Evolutionary conservation across 2,888 invertebrate genomes (phyloP), one percentile per base, ranked within the genome.

Genomic region (Phrixothrix hirtus): DNA sequence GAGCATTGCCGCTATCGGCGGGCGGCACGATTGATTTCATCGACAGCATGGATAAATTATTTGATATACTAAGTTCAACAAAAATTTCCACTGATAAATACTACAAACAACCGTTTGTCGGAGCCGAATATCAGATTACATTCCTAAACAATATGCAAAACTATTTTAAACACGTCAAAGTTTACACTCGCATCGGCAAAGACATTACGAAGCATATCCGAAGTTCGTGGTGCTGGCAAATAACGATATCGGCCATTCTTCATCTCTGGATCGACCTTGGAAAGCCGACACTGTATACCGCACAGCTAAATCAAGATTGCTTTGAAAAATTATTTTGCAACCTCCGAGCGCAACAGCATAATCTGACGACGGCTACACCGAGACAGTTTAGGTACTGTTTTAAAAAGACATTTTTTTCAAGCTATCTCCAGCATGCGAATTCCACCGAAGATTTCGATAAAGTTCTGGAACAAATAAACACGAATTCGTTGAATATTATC

Each of bases 41-140:
- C 21, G 56, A 59, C 21, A 49, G 32, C 15, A 55, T 64, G 41
- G 53, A 64, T 46, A 60, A 63, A 39, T 37, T 64, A 2, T 64
- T 64, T 47, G 62, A 65, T 50, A 15, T 64, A 13, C 45, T 62
- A 2, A 64, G 62, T 60, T 59, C 59, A 6, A 57, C 55, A 9
- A 31, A 16, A 15, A 31, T 41, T 13, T 29, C 26, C 13, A 45
- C 34, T 13, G 27, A 11, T 43, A 54, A 45, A 31, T 51, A 39
- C 38, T 21, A 5, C 7, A 21, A 21, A 21, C 4, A 21, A 4
- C 5, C 7, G 4, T 21, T 21, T 21, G 25, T 6, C 4, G 25
- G 25, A 5, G 7, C 5, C 7, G 25, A 21, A 5, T 21, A 5
- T 21, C 25, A 21, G 7, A 4, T 21, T 21, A 4, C 4, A 21